These are phyloP conservation scores for Melanotus villosus DNA, from an alignment of 2,888 invertebrate genomes.

Conservation along the genomic window DNA sequence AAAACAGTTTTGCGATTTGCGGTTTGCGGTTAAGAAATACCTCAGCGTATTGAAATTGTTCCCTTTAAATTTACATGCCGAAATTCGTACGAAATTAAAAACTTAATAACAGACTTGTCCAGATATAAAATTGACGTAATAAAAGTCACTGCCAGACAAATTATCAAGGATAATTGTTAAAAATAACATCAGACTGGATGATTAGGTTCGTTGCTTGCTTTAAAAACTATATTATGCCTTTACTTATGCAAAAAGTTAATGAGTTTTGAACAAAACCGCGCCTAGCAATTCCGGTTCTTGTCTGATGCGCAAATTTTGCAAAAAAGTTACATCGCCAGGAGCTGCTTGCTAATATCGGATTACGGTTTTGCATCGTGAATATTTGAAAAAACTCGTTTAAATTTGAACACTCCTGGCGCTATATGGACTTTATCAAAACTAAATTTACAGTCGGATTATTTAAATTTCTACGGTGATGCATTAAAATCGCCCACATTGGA, in stretches of 20 bases:
- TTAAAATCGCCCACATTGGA: neutral
- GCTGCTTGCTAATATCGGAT: neutral
- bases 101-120: neutral
- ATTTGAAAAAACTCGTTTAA: neutral
- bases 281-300: conserved; percentile 10
- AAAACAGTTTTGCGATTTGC: neutral
- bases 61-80: neutral
- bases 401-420: neutral
- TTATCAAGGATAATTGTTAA: conserved; percentile 16
- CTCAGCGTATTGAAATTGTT: neutral
- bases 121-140: neutral
- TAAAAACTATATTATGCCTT: conserved; percentile 10
- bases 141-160: neutral
- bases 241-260: conserved; percentile 16
- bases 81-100: neutral
- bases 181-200: neutral
- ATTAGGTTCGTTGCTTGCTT: neutral
- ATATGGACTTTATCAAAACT: neutral
- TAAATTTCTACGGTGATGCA: neutral
- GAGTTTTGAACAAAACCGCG: conserved; percentile 15
- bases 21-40: conserved; percentile 3
- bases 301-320: conserved; percentile 5
- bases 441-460: neutral
- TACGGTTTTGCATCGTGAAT: neutral
- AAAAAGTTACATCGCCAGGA: conserved; percentile 4